A percentile compares a stretch with the other conserved stretches of the same genome.
Conservation (phyloP, 2,888 invertebrate species). For the Embidobia sp. region DNA sequence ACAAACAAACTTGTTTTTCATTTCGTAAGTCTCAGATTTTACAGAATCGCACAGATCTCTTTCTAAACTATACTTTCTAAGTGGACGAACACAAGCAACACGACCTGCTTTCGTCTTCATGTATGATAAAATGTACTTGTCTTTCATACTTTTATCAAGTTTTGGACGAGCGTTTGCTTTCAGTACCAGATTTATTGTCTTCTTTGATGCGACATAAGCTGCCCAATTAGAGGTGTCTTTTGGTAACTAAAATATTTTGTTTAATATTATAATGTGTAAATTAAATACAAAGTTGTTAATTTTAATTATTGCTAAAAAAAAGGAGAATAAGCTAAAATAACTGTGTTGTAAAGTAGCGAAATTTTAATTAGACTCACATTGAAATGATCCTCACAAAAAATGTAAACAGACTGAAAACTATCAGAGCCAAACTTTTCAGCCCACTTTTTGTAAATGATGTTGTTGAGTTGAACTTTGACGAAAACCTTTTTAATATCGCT, state of each 20-base stretch:
- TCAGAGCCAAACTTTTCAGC: conserved; percentile 21
- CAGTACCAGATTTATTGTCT: too few relatives aligned
- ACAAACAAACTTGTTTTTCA: background rate
- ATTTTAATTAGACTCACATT: too few relatives aligned
- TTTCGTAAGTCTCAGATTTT: conserved; percentile 10
- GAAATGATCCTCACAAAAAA: conserved; percentile 36
- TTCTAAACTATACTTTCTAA: background rate
- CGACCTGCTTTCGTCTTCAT: background rate
- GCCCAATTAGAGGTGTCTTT: conserved; percentile 12
- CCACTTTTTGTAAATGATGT: conserved; percentile 31
- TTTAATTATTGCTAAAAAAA: background rate
- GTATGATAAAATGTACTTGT: too few relatives aligned
- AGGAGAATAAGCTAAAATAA: background rate
- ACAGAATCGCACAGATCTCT: background rate
- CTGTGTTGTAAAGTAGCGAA: too few relatives aligned
- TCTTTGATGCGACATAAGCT: too few relatives aligned
- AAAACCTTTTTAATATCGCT: conserved; percentile 24
- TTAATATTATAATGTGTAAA: background rate
- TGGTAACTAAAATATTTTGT: conserved; percentile 1
- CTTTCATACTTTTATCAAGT: too few relatives aligned
- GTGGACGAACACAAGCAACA: conserved; percentile 5
- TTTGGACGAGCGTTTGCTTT: too few relatives aligned
- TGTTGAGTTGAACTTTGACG: conserved; percentile 26
- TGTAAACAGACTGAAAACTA: conserved; percentile 18
- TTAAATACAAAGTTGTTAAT: background rate